Conservation (phyloP, 64 coral and sea anemone species). For the Exaiptasia diaphana region DNA sequence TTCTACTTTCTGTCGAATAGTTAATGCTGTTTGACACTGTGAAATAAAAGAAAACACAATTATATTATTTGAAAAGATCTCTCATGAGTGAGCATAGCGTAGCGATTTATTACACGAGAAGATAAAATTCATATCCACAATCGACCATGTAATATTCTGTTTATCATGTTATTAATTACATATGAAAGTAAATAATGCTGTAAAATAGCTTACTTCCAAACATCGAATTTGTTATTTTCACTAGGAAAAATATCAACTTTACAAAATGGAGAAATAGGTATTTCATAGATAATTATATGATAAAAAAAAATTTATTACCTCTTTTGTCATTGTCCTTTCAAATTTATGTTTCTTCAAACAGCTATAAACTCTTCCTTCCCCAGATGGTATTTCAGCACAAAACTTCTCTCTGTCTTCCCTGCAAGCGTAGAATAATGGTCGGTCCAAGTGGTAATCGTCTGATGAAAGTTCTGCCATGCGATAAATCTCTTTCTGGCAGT, state of each 20-base stretch:
- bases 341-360: conserved; percentile 60
- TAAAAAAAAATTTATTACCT: conserved; percentile 32
- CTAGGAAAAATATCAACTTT: too few relatives aligned
- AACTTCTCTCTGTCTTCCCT: conserved; percentile 84
- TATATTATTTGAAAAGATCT: background rate
- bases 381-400: conserved; percentile 50
- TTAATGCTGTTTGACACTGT: conserved; percentile 47
- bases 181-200: too few relatives aligned
- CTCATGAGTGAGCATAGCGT: too few relatives aligned
- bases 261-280: too few relatives aligned
- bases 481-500: conserved; percentile 62
- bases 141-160: too few relatives aligned
- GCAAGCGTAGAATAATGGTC: conserved; percentile 84
- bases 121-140: too few relatives aligned
- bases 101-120: too few relatives aligned
- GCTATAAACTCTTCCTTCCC: conserved; percentile 57
- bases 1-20: conserved; percentile 52
- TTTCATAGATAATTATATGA: too few relatives aligned
- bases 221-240: too few relatives aligned
- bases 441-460: conserved; percentile 87
- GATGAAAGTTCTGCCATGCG: conserved; percentile 77
- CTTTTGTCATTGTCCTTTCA: conserved; percentile 50
- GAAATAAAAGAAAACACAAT: background rate
- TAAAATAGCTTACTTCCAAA: too few relatives aligned
- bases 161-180: too few relatives aligned